Conservation (phyloP, 2,113 vertebrate genomes). For the Cynoglossus semilaevis region DNA sequence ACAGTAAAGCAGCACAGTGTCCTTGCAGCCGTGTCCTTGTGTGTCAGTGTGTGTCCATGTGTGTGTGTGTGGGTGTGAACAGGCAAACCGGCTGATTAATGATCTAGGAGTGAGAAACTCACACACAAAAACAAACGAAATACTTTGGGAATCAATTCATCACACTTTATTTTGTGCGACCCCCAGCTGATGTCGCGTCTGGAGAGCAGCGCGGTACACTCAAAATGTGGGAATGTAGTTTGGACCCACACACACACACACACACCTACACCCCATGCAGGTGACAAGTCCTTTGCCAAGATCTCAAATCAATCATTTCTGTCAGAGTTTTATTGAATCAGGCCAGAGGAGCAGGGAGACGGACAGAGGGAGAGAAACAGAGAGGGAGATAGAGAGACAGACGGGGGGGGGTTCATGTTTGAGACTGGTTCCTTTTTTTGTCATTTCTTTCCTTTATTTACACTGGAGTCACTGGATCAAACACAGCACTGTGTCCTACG, state of each 20-base stretch:
- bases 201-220: slow-evolving; percentile 42
- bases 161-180: slow-evolving; percentile 68
- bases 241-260: neutral
- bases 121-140: slow-evolving; percentile 55
- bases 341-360: too few species aligned
- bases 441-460: slow-evolving; percentile 4
- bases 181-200: slow-evolving; percentile 39
- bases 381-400: neutral
- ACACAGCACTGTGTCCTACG: neutral
- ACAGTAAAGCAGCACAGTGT: slow-evolving; percentile 18
- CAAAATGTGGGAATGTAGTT: slow-evolving; percentile 19
- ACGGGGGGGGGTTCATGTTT: neutral
- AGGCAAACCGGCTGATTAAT: slow-evolving; percentile 61
- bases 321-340: slow-evolving; percentile 4
- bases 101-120: slow-evolving; percentile 51
- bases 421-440: neutral
- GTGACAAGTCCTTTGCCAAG: neutral
- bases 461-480: neutral
- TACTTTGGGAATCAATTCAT: slow-evolving; percentile 65
- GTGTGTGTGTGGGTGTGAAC: neutral
- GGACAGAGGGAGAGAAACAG: neutral
- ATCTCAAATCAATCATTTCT: slow-evolving; percentile 24
- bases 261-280: neutral
- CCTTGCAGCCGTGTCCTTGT: slow-evolving; percentile 61
- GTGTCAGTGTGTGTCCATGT: slow-evolving; percentile 46